Evolutionary conservation across 1,140 invertebrate species (phyloP), one percentile per base, ranked within the genome.

Genomic region (Sipha flava): DNA sequence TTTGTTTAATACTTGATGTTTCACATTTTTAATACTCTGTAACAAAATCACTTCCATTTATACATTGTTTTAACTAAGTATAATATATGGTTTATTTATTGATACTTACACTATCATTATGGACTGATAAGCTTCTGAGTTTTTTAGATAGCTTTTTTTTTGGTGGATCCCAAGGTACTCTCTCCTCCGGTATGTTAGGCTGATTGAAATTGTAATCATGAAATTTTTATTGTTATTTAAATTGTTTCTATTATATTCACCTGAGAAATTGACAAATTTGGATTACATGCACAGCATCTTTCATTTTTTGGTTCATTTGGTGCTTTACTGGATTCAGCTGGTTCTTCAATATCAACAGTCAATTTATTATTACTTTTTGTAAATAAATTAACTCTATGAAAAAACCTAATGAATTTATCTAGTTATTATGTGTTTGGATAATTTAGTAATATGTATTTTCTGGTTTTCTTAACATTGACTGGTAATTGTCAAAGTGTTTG

Each of bases 141-240:
- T 75, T 75, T 75, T 75, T 75, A 2, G 72, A 75, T 34, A 75
- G 23, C 40, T 75, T 75, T 9, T 75, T 37, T 37, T 75, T 75
- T 31, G 72, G 45, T 9, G 72, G 72, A 21, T 75, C 49, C 72
- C 72, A 75, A 23, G 49, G 49, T 7, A 75, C 37, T 23, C 72
- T 29, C 5, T 75, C 72, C 34, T 77, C 52, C 59, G 52, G 73
- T 23, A 77, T 29, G 9, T 77, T 43, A 16, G 34, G 9, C 70
- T 75, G 57, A 49, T 54, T 52, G 0, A 29, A 16, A 54, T 52
- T 6, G 4, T 73, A 52, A 47, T 29, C 14, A 43, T 43, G 5
- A 16, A 0, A 14, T 66, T 40, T 16, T 21, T 40, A 34, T 21
- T 2, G n/a, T 66, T 23, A 43, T 40, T 7, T 5, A 14, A 21